Base-by-base conservation (phyloP, 2,797 vertebrate species). In the Halcyon leucocephala region DNA sequence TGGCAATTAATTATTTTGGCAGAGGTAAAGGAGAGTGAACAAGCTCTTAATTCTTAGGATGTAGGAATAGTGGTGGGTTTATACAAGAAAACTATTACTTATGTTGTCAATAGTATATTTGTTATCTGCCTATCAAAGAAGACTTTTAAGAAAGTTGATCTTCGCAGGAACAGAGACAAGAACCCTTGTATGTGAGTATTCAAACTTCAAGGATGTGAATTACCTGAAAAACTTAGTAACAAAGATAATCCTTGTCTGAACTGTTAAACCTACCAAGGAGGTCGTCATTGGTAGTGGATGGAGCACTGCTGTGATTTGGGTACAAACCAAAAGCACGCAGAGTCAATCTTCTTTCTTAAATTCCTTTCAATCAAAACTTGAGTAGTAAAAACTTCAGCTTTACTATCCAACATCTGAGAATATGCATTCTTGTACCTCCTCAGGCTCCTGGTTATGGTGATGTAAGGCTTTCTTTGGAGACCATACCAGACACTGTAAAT, bases 401-500 rank as follows among this genome's bases (percentile, higher is more conserved):
- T 39, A 13, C 16, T 60, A 8, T 62, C 14, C 35, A 60, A 14
- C 6, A 44, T 51, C 37, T 93, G 26, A 87, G 37, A 78, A 49
- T 66, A 66, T 26, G 17, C 2, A 2, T 82, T 90, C 26, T 94
- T 96, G 6, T 92, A 49, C 79, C 67, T 89, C 82, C 78, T 49
- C 95, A 99, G 99, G 99, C 99, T 97, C 99, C 99, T 33, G 99
- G 99, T 31, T 99, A 99, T 4, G 99, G 99, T 8, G 99, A 99
- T 37, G 99, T 99, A 92, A 97, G 99, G 89, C 98, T 99, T 91
- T 99, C 99, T 24, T 84, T 99, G 95, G 99, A 99, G 97, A 98
- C 98, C 90, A 99, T 99, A 96, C 99, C 99, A 57, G 99, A 99
- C 97, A 99, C 99, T 0, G 99, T 99, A 44, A 99, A 99, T 97